Conservation (phyloP, 2,888 invertebrate genomes). For the Leptinotarsa rubiginosa region DNA sequence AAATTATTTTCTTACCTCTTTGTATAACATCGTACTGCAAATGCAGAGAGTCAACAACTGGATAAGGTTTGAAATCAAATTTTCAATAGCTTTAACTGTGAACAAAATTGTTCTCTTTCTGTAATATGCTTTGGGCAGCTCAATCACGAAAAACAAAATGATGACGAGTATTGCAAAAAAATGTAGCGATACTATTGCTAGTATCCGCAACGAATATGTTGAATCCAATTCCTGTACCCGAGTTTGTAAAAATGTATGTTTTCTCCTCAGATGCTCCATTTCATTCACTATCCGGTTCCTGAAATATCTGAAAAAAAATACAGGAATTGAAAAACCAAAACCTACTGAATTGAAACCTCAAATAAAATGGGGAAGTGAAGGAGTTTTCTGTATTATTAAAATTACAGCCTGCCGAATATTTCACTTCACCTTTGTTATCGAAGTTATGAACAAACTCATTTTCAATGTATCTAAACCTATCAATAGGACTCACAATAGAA, state of each 20-base stretch:
- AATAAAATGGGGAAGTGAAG: too few species aligned
- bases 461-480: too few species aligned
- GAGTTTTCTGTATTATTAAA: too few species aligned
- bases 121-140: neutral
- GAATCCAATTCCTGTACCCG: neutral
- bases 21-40: conserved; percentile 11
- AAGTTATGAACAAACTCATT: too few species aligned
- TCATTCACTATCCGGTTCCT: neutral
- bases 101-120: neutral
- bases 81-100: neutral
- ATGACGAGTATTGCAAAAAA: neutral
- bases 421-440: too few species aligned
- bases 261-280: neutral
- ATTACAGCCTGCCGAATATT: too few species aligned
- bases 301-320: neutral
- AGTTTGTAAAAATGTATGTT: neutral
- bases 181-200: neutral
- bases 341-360: too few species aligned
- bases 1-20: neutral
- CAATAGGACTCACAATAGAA: too few species aligned
- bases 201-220: conserved; percentile 1
- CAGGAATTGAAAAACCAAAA: too few species aligned
- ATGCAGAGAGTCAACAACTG: neutral
- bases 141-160: neutral
- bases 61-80: neutral